Evolutionary conservation across 2,888 invertebrate species (phyloP), one percentile per base, ranked within the genome.

Genomic region (Tromatobia lineatoria): DNA sequence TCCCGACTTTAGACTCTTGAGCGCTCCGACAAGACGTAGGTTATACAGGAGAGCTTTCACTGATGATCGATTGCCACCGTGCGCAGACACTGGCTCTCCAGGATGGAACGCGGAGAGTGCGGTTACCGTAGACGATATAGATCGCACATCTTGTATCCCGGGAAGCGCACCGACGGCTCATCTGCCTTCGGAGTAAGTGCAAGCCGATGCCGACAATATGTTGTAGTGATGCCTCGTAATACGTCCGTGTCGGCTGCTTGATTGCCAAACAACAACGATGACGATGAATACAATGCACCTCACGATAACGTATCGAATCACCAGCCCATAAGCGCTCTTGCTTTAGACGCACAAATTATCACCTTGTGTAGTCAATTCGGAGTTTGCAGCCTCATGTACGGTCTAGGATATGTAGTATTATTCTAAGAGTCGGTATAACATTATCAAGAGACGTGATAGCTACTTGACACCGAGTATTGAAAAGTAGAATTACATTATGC

Each of bases 41-140:
- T 15, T 47, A 47, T 45, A 45, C 47, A 38, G 15, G 67, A 23
- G 50, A 64, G 74, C 74, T 38, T 64, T 38, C 74, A 34, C 34
- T 50, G 61, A 74, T 74, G 74, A 74, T 74, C 29, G 73, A 73
- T 64, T 34, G 50, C 61, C 25, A 29, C 25, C 15, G 25, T 61
- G 23, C 6, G 57, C 57, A 50, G 18, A 23, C n/a, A 59, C 18
- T 23, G 61, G 45, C 47, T 13, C 38, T n/a, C 13, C 34, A 7
- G 11, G 29, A 38, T 20, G 15, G 42, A n/a, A 20, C 71, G n/a
- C 47, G 0, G 45, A 29, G 59, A 59, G 25, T 47, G 57, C 59
- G 45, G 45, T 73, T 73, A 73, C 57, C n/a, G 29, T 47, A 13
- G 29, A 23, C 54, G 73, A 73, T 73, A 59, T 59, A 34, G 38